A percentile compares a stretch with the other conserved stretches of the same genome.
Conservation (phyloP, 2,113 vertebrate genomes). For the Festucalex cinctus region DNA sequence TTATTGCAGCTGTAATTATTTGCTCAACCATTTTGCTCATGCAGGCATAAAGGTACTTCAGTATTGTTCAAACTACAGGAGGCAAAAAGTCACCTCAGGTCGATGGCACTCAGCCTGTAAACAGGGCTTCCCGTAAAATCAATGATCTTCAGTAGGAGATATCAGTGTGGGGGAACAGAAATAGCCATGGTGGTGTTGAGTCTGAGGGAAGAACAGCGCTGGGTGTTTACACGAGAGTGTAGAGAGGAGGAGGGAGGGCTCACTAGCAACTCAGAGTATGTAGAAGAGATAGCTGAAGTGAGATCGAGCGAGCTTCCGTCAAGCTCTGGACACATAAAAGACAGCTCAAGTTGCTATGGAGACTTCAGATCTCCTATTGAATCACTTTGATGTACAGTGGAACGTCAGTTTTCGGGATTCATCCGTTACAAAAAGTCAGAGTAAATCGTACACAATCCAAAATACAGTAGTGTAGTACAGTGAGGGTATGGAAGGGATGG, state of each 20-base stretch:
- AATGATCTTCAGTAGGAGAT: conserved; percentile 97
- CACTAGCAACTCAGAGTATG: conserved; percentile 59
- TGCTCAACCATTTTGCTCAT: conserved; percentile 76
- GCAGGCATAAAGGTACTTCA: conserved; percentile 78
- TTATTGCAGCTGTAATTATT: conserved; percentile 43
- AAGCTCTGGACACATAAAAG: neutral
- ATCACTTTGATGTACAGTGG: conserved; percentile 5
- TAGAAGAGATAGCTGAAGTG: conserved; percentile 50
- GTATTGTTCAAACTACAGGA: conserved; percentile 88
- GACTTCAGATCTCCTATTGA: conserved; percentile 28
- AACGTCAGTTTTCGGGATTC: neutral
- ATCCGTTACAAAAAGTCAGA: neutral
- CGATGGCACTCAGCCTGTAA: conserved; percentile 99
- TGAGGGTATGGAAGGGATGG: too few species aligned
- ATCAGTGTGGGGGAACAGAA: conserved; percentile 81
- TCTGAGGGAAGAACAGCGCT: conserved; percentile 49
- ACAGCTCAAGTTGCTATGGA: conserved; percentile 1
- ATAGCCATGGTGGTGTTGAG: conserved; percentile 72
- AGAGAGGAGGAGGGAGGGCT: conserved; percentile 32
- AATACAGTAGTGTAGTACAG: neutral
- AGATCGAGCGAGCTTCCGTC: neutral
- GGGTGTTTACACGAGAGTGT: conserved; percentile 55
- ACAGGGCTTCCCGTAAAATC: conserved; percentile 99
- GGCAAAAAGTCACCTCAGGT: conserved; percentile 98
- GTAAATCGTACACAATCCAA: neutral